phyloP scores from a whole-genome alignment of 2,797 vertebrate species.

The Hypotaenidia okinawae region DNA sequence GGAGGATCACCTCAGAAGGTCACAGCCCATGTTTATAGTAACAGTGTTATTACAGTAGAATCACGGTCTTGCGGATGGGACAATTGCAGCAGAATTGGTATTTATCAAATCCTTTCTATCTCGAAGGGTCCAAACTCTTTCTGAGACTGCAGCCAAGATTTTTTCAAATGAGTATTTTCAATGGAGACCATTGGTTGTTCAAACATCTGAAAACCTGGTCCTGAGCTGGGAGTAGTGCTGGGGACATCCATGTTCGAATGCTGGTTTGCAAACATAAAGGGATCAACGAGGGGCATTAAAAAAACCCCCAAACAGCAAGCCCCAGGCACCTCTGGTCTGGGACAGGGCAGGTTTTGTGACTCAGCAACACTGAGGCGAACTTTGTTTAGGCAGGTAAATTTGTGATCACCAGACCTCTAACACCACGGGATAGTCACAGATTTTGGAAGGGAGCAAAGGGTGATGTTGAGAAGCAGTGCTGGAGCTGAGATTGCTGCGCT shows the following conservation, averaged over 20 bases:
- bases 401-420: neutral
- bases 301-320: neutral
- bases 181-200: neutral
- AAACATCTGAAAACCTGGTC: neutral
- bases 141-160: neutral
- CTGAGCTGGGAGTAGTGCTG: neutral
- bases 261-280: neutral
- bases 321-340: neutral
- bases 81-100: neutral
- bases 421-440: neutral
- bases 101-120: conserved; percentile 19
- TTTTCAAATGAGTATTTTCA: neutral
- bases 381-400: neutral
- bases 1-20: neutral
- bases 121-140: neutral
- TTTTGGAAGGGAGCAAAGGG: neutral
- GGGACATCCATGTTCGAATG: neutral
- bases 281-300: neutral
- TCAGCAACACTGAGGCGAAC: neutral
- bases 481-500: neutral
- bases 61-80: neutral
- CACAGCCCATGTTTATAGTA: neutral
- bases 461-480: neutral
- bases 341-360: neutral
- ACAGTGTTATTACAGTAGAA: neutral